These are phyloP conservation scores for Proisotoma minuta DNA, from an alignment of 2,888 invertebrate genomes.

Conservation along the genomic window DNA sequence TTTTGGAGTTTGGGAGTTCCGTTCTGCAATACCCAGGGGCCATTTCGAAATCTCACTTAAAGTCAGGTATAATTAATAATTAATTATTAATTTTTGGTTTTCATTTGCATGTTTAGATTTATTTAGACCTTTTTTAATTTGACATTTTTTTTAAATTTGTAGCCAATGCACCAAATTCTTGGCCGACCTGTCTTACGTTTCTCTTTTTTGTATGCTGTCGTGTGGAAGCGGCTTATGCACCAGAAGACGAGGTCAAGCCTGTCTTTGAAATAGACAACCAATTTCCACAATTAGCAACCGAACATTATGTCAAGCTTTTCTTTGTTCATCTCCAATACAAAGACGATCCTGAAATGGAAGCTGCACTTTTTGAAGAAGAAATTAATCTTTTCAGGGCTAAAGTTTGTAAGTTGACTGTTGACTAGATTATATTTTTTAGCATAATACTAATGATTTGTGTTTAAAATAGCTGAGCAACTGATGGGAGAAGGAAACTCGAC, in stretches of 20 bases:
- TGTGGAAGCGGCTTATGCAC: background rate
- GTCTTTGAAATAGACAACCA: no score
- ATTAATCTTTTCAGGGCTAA: background rate
- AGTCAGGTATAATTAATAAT: no score
- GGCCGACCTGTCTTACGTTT: conserved; percentile 18
- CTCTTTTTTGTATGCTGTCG: conserved; percentile 12
- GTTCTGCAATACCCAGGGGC: conserved; percentile 13
- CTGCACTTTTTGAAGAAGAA: no score
- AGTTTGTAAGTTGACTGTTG: background rate
- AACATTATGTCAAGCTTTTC: no score
- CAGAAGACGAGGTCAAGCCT: background rate
- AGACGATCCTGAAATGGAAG: no score
- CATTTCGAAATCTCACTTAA: conserved; percentile 3
- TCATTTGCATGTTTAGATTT: background rate
- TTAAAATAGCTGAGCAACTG: background rate
- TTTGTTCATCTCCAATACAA: no score
- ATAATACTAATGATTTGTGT: no score
- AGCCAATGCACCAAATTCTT: conserved; percentile 15
- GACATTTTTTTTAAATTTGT: background rate
- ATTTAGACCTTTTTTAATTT: background rate
- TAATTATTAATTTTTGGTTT: background rate
- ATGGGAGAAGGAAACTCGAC: background rate
- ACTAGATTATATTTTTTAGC: no score
- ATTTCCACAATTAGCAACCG: no score
- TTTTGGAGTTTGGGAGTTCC: conserved; percentile 12